phyloP scores from a whole-genome alignment of 1,140 invertebrate genomes.

The Trissolcus basalis region DNA sequence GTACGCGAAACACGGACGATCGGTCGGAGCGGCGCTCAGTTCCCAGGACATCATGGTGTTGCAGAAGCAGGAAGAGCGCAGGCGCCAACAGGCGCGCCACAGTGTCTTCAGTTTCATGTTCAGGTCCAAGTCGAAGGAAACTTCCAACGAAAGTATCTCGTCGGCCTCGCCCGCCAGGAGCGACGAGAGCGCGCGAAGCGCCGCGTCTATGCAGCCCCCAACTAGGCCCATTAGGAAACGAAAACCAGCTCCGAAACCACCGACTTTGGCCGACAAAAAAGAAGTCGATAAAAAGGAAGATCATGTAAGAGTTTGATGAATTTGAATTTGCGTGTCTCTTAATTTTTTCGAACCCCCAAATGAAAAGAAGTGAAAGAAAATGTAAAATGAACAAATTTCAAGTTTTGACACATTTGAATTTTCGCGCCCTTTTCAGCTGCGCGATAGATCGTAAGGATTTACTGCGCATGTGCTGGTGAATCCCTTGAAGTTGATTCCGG shows the following conservation, averaged over 20 bases:
- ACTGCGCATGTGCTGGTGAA: too few species aligned
- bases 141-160: constrained; percentile 76
- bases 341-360: too few species aligned
- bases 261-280: constrained; percentile 43
- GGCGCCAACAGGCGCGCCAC: constrained; percentile 74
- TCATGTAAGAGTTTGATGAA: too few species aligned
- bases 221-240: constrained; percentile 77
- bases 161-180: constrained; percentile 76
- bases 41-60: constrained; percentile 81
- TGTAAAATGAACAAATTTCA: background rate
- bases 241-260: constrained; percentile 80
- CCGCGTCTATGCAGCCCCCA: constrained; percentile 70
- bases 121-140: constrained; percentile 73
- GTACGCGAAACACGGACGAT: constrained; percentile 76
- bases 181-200: constrained; percentile 70
- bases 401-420: too few species aligned
- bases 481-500: too few species aligned
- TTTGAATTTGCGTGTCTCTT: too few species aligned
- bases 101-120: constrained; percentile 78
- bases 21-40: constrained; percentile 77
- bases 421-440: too few species aligned
- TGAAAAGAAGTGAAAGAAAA: constrained; percentile 16
- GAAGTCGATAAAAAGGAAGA: too few species aligned
- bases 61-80: constrained; percentile 78
- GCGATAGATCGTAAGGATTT: too few species aligned